Percentiles rank a stretch among this genome's conserved stretches.
Evolutionary conservation across 2,113 vertebrate species (phyloP).

Genomic region (Mirounga angustirostris): DNA sequence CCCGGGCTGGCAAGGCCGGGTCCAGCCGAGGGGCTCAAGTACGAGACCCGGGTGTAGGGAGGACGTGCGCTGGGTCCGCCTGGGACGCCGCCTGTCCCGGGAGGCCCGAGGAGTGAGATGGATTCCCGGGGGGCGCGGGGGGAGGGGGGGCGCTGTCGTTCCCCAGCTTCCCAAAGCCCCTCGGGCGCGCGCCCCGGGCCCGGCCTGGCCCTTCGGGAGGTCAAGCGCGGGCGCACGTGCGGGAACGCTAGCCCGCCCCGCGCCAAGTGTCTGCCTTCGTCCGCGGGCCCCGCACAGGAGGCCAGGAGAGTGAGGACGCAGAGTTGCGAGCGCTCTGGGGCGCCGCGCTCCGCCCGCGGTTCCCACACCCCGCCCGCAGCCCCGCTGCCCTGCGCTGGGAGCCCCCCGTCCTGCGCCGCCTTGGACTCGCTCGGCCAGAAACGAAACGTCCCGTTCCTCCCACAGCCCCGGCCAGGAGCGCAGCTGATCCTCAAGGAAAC

Average conservation of each 20-base stretch:
- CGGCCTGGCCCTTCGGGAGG: not conserved
- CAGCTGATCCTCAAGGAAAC: slow-evolving; percentile 49
- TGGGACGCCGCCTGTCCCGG: not conserved
- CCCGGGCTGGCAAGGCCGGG: too few relatives aligned
- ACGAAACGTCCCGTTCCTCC: slow-evolving; percentile 34
- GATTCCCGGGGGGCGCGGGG: too few relatives aligned
- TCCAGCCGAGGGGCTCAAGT: rapidly evolving
- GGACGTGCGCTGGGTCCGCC: not conserved
- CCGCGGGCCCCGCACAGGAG: not conserved
- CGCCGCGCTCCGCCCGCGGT: not conserved
- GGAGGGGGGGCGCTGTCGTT: too few relatives aligned
- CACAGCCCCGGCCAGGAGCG: not conserved
- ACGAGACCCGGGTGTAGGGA: rapidly evolving
- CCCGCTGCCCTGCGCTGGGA: not conserved
- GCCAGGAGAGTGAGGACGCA: not conserved
- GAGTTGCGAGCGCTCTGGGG: slow-evolving; percentile 14
- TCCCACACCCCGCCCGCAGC: not conserved
- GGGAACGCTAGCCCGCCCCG: not conserved
- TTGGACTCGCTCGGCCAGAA: not conserved
- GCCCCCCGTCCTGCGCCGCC: not conserved
- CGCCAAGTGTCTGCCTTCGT: not conserved
- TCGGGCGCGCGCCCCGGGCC: too few relatives aligned
- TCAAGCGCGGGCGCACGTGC: slow-evolving; percentile 1
- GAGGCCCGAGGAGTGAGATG: not conserved
- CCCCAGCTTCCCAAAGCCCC: not conserved